Base-by-base conservation (phyloP, 2,888 invertebrate species). In the Stenotaenia linearis region DNA sequence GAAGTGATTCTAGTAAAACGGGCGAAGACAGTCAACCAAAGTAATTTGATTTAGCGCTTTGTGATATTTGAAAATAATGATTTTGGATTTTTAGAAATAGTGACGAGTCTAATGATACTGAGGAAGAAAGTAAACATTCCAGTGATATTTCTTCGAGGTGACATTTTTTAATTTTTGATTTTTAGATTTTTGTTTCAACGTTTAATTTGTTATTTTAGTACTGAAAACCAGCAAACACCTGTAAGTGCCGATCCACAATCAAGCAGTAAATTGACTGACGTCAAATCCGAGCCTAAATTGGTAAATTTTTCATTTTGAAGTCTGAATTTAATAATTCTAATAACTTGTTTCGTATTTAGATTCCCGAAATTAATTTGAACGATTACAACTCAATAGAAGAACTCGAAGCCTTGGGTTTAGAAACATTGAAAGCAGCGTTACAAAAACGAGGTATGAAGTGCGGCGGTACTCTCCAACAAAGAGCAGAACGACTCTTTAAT, bases 361-460 rank as follows among this genome's bases (percentile, higher is more conserved):
- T 61, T 61, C 7, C 28, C 4, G 75, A 79, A 6, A 30, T 84
- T 7, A 83, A 83, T 80, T 81, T 86, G 32, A 83, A 84, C 4
- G 80, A 81, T 0, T 83, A 81, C 80, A 77, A 79, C 23, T 82
- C 83, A 69, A 81, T 82, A 9, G 80, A 79, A 0, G 85, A 87
- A 10, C 82, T 87, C 40, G 85, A 86, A 81, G 78, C 80, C 0
- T 83, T 87, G 10, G 88, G 88, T 15, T 82, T 88, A 74, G 87
- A 88, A 7, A 81, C 81, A 45, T 82, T 88, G 56, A 88, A 88
- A 81, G 77, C 80, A 18, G 86, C 83, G 3, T 83, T 88, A 50
- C 83, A 84, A 82, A 82, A 81, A 5, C 84, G 86, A 18, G 87
- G 87, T 7, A 82, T 89, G n/a, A 89, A 89, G 82, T 88, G 88